Evolutionary conservation across 2,113 vertebrate species (phyloP), one percentile per base, ranked within the genome.

Genomic region (Gasterosteus aculeatus): DNA sequence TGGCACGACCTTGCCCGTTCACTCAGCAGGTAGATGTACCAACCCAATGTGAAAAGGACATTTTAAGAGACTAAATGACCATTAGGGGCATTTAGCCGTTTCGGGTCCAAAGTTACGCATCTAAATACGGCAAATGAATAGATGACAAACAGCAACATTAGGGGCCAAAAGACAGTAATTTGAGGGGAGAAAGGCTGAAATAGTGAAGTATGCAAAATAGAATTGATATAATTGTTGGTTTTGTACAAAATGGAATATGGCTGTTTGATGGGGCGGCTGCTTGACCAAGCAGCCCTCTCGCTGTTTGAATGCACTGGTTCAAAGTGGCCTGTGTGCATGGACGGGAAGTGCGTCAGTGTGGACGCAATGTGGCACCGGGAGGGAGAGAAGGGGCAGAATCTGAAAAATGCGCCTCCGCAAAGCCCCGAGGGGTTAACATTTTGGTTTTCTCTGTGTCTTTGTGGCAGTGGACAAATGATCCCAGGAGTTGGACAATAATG

Each of bases 401-500:
- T 91, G 83, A 95, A 93, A 94, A 92, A 95, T 95, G 91, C 61
- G 78, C 88, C 92, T 86, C 78, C 39, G 80, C 89, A 87, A 91
- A 91, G 84, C 85, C 87, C 78, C 38, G 77, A 83, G 84, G 85
- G 92, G 93, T 94, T 94, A 94, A 94, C 93, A 95, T 95, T 94
- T 95, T 93, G 94, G 81, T 93, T 94, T 93, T 93, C 87, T 89
- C 92, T 82, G 82, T 77, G 88, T 87, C 92, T 92, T 68, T 95
- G 94, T 95, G 89, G 88, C 77, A 86, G 94, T 94, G 93, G 93
- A 95, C 92, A 95, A 96, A 96, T 93, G 92, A 95, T 95, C 93
- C 94, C 89, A 83, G 92, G 91, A 94, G 78, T 77, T 22, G 90
- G 95, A 96, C 96, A 97, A 96, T 96, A 96, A 96, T 96, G 96